Evolutionary conservation across 2,888 invertebrate genomes (phyloP).

Genomic region (Nemurella pictetii): DNA sequence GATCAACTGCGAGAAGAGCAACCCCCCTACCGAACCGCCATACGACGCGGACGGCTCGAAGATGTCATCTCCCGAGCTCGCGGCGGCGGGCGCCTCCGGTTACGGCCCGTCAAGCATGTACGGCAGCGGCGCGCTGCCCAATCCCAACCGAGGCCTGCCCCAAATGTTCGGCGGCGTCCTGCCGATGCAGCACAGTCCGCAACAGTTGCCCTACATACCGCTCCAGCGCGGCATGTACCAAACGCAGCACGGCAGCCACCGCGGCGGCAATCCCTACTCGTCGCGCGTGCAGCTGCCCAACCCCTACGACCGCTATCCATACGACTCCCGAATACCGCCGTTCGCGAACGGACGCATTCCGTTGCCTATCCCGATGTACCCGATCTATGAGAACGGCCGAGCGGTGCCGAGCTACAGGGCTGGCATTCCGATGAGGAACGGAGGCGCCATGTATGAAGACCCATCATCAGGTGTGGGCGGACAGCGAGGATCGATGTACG

Average conservation of each 20-base stretch:
- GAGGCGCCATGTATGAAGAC: conserved; percentile 14
- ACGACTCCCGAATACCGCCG: conserved; percentile 8
- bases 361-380: conserved; percentile 7
- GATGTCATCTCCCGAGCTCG: background rate
- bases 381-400: conserved; percentile 23
- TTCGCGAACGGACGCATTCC: conserved; percentile 31
- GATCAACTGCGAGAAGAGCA: background rate
- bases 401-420: conserved; percentile 24
- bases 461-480: conserved; percentile 2
- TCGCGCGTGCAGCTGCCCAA: conserved; percentile 15
- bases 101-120: conserved; percentile 27
- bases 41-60: background rate
- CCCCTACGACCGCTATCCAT: conserved; percentile 11
- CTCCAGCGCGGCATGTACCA: conserved; percentile 25
- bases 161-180: conserved; percentile 33
- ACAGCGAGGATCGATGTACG: conserved; percentile 40
- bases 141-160: conserved; percentile 32
- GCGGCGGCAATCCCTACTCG: background rate
- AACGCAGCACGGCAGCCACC: conserved; percentile 4
- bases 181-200: conserved; percentile 28
- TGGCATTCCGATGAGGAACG: conserved; percentile 15
- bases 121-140: conserved; percentile 32
- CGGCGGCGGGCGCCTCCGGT: background rate
- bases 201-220: background rate
- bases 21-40: background rate